Evolutionary conservation across 2,888 invertebrate species (phyloP).

Genomic region (Agrotis exclamationis): DNA sequence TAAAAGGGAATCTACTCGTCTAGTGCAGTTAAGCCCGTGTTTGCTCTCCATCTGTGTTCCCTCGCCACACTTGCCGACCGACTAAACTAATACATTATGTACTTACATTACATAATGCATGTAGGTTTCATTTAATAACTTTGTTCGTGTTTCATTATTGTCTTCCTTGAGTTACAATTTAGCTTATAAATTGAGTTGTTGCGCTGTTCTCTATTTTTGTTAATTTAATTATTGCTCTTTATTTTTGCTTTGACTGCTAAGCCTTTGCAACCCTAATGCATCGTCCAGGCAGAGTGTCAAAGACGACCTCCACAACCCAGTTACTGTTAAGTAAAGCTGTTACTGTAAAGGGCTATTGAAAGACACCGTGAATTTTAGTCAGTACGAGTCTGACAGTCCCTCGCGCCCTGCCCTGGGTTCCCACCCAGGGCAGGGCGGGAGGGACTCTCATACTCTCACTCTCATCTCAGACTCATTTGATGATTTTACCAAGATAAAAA

Average conservation of each 20-base stretch:
- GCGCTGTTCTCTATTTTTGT: not conserved
- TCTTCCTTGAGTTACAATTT: constrained; percentile 23
- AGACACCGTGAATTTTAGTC: too few relatives aligned
- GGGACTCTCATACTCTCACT: too few relatives aligned
- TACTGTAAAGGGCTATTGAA: too few relatives aligned
- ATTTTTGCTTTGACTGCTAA: not conserved
- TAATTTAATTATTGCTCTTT: not conserved
- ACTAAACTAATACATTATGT: constrained; percentile 74
- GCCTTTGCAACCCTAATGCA: too few relatives aligned
- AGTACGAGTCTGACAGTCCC: too few relatives aligned
- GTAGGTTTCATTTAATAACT: constrained; percentile 49
- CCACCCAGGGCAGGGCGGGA: too few relatives aligned
- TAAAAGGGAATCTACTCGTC: constrained; percentile 85
- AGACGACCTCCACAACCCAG: too few relatives aligned
- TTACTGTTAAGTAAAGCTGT: too few relatives aligned
- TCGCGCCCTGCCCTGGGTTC: too few relatives aligned
- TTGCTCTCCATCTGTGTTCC: constrained; percentile 79
- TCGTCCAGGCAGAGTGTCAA: too few relatives aligned
- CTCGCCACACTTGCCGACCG: constrained; percentile 68
- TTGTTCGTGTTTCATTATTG: constrained; percentile 36
- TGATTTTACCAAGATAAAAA: too few relatives aligned
- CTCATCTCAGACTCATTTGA: too few relatives aligned
- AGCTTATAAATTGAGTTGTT: constrained; percentile 11
- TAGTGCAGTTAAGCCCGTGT: constrained; percentile 83
- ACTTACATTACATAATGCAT: constrained; percentile 55